Conservation (phyloP, 2,113 vertebrate genomes). For the Stegostoma tigrinum region DNA sequence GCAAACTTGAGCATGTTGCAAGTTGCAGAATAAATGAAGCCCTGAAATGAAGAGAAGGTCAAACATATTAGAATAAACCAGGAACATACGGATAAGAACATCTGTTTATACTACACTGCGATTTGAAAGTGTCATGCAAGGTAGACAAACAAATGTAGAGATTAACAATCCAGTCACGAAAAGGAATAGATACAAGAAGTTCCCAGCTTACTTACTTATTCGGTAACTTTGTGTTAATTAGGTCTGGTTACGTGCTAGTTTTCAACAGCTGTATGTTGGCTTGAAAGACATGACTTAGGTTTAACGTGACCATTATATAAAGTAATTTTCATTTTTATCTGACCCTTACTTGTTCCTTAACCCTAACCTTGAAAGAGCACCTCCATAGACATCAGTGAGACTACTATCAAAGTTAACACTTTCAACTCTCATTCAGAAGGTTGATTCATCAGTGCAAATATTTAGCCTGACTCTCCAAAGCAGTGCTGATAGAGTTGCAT, state of each 20-base stretch:
- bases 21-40: conserved; percentile 21
- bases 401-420: not conserved
- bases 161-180: conserved; percentile 32
- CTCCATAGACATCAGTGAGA: not conserved
- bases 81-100: conserved; percentile 20
- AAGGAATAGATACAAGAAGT: conserved; percentile 1
- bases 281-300: not conserved
- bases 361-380: not conserved
- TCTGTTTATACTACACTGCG: conserved; percentile 21
- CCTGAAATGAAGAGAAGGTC: conserved; percentile 33
- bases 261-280: not conserved
- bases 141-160: conserved; percentile 25
- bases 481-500: not conserved
- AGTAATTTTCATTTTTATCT: not conserved
- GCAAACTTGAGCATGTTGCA: conserved; percentile 31
- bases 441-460: not conserved
- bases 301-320: not conserved
- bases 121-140: conserved; percentile 24
- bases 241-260: not conserved
- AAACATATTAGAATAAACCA: conserved; percentile 33
- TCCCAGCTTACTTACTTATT: conserved; percentile 23
- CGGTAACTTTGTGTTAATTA: not conserved
- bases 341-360: not conserved
- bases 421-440: not conserved
- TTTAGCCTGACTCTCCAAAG: not conserved